Percentiles rank a stretch among this genome's conserved stretches.
Evolutionary conservation across 2,797 vertebrate genomes (phyloP).

Genomic region (Aselliscus stoliczkanus): DNA sequence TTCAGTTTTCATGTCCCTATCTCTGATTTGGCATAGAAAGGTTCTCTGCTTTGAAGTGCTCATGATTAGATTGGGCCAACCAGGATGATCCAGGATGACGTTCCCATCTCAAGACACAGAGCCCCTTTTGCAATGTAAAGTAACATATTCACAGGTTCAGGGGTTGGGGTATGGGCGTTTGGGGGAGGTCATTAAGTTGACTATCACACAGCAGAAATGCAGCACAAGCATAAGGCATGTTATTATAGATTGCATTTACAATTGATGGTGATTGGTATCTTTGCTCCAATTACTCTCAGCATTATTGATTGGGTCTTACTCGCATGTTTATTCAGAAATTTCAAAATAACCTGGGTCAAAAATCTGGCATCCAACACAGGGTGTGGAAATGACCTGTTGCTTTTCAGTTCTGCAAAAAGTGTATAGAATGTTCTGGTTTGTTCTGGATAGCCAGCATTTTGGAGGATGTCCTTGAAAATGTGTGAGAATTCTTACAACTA

Average conservation of each 20-base stretch:
- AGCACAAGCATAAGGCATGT: not conserved
- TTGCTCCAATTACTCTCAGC: not conserved
- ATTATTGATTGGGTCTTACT: not conserved
- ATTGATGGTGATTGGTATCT: not conserved
- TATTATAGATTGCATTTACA: not conserved
- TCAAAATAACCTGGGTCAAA: not conserved
- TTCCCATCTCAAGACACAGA: not conserved
- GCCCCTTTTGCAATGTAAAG: not conserved
- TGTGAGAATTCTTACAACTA: not conserved
- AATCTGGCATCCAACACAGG: not conserved
- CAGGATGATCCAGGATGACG: not conserved
- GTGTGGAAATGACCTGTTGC: not conserved
- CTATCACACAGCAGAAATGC: not conserved
- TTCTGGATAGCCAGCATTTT: not conserved
- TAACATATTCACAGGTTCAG: not conserved
- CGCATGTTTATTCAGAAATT: not conserved
- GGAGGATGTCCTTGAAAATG: not conserved
- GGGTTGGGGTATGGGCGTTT: not conserved
- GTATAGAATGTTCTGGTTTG: not conserved
- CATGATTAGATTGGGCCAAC: not conserved
- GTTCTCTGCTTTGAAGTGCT: not conserved
- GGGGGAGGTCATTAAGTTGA: not conserved
- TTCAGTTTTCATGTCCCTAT: not conserved
- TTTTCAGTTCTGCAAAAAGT: not conserved
- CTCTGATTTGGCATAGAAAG: not conserved